Evolutionary conservation across 2,797 vertebrate genomes (phyloP).

Genomic region (Onychomys leucogaster): DNA sequence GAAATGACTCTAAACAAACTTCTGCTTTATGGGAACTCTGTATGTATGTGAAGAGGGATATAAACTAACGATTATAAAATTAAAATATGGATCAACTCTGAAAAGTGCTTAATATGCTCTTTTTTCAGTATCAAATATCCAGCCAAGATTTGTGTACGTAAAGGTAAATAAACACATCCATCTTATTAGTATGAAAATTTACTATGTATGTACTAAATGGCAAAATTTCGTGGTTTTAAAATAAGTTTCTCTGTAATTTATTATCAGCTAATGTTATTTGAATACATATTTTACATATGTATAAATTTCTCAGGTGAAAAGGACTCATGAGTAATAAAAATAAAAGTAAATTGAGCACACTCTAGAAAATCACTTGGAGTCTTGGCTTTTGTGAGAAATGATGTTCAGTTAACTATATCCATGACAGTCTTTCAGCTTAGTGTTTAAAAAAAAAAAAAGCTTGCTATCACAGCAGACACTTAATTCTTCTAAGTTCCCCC

Average conservation of each 20-base stretch:
- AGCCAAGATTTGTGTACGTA: background rate
- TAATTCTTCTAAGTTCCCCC: conserved; percentile 61
- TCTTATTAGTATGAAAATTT: background rate
- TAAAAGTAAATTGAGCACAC: background rate
- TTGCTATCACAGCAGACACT: conserved; percentile 29
- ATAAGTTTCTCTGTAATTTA: background rate
- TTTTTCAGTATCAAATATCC: background rate
- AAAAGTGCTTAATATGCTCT: background rate
- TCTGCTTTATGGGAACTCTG: background rate
- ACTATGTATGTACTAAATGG: background rate
- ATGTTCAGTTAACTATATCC: background rate
- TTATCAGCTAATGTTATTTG: background rate
- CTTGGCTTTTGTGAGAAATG: conserved; percentile 25
- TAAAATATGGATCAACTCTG: background rate
- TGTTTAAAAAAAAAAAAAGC: conserved; percentile 34
- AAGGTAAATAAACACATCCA: background rate
- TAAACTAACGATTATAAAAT: background rate
- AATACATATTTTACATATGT: background rate
- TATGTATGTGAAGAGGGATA: background rate
- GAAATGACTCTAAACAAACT: background rate
- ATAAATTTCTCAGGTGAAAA: background rate
- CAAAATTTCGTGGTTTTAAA: background rate
- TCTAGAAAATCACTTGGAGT: background rate
- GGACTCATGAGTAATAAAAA: background rate
- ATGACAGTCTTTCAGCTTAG: conserved; percentile 15